These are phyloP conservation scores for Paramisgurnus dabryanus DNA, from an alignment of 2,113 vertebrate species.

Conservation along the genomic window DNA sequence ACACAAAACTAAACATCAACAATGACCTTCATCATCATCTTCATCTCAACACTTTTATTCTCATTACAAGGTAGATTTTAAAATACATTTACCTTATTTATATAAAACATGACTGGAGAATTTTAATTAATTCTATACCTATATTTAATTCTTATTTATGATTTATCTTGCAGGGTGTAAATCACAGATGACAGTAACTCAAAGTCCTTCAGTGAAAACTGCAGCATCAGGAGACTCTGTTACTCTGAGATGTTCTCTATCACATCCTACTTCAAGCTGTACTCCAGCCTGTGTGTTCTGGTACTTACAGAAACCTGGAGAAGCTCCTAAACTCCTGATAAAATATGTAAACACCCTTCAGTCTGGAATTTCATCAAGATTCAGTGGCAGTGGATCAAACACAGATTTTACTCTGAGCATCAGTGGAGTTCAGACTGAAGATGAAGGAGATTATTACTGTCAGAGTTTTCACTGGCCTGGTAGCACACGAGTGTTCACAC, in stretches of 20 bases:
- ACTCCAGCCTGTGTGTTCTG: conserved; percentile 41
- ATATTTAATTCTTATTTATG: too few species aligned
- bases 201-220: conserved; percentile 52
- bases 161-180: background rate
- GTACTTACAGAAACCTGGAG: background rate
- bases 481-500: too few species aligned
- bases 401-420: too few species aligned
- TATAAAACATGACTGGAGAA: too few species aligned
- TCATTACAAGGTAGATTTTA: conserved; percentile 25
- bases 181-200: conserved; percentile 50
- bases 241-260: conserved; percentile 48
- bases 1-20: conserved; percentile 1
- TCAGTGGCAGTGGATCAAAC: too few species aligned
- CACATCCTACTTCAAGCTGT: conserved; percentile 32
- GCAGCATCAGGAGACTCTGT: conserved; percentile 47
- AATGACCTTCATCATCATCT: conserved; percentile 27
- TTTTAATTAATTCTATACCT: too few species aligned
- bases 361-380: conserved; percentile 46
- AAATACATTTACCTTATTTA: background rate
- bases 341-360: accelerated
- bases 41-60: conserved; percentile 44
- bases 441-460: too few species aligned
- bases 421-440: too few species aligned
- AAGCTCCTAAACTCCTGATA: conserved; percentile 61
- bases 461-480: too few species aligned